Percentiles rank a stretch among this genome's conserved stretches.
Conservation (phyloP, 1,140 invertebrate species). For the Drosophila novamexicana region DNA sequence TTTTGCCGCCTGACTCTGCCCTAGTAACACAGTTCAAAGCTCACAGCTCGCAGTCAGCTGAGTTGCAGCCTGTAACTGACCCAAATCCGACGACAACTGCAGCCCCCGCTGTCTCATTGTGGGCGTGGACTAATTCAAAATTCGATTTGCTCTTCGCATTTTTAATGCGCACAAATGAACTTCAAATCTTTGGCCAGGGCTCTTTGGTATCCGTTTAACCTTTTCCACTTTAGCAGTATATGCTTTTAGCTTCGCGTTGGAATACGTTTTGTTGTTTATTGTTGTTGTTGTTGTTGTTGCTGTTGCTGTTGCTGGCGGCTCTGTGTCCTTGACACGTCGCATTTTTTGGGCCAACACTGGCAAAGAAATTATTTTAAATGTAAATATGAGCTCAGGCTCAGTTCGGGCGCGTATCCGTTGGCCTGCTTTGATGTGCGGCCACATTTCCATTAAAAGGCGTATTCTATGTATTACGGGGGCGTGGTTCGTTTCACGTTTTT, state of each 20-base stretch:
- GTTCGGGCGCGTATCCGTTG: neutral
- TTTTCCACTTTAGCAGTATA: neutral
- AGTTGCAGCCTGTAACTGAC: slow-evolving; percentile 49
- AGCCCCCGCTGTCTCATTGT: slow-evolving; percentile 7
- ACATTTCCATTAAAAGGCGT: slow-evolving; percentile 39
- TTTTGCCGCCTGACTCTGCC: slow-evolving; percentile 32
- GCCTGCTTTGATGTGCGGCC: slow-evolving; percentile 39
- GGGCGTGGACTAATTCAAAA: slow-evolving; percentile 26
- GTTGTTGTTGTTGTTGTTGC: slow-evolving; percentile 4
- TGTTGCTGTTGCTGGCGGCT: slow-evolving; percentile 16
- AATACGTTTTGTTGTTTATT: neutral
- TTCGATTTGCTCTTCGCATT: slow-evolving; percentile 38
- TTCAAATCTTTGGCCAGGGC: slow-evolving; percentile 19
- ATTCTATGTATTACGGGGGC: slow-evolving; percentile 12
- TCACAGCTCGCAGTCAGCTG: slow-evolving; percentile 13
- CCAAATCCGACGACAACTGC: slow-evolving; percentile 66
- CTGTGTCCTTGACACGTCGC: slow-evolving; percentile 45
- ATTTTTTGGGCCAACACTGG: slow-evolving; percentile 18
- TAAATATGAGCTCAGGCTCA: slow-evolving; percentile 33
- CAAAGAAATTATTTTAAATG: slow-evolving; percentile 34
- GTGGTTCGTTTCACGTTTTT: neutral
- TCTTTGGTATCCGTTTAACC: neutral
- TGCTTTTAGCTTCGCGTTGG: slow-evolving; percentile 33
- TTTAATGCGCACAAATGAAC: slow-evolving; percentile 44
- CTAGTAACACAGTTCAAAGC: slow-evolving; percentile 53